Evolutionary conservation across 2,888 invertebrate genomes (phyloP), one percentile per base, ranked within the genome.

Genomic region (Cheilosia pagana): DNA sequence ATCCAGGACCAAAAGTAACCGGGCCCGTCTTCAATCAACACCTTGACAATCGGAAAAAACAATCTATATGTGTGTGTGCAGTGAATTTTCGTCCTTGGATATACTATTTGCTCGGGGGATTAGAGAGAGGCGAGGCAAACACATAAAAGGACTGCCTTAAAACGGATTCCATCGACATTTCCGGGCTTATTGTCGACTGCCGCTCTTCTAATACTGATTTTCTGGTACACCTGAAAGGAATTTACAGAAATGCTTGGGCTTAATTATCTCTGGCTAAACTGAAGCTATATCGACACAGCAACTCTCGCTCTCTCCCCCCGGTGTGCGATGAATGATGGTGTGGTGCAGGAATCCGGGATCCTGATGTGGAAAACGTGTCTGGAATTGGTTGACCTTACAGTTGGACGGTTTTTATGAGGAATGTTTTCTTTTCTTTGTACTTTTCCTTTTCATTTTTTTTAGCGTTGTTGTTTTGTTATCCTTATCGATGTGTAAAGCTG

Each of bases 361-460:
- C 72, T 78, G 82, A 83, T 83, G 82, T 83, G 78, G 68, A 83
- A 83, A 83, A 83, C 82, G 82, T 83, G 82, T 78, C 74, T 78
- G 57, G 74, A 74, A 78, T 83, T 78, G 82, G 74, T 83, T 83
- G 82, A 83, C 78, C 78, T 78, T 78, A 83, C 82, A 83, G 72
- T 74, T 74, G 82, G 74, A 60, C 63, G 82, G 63, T 50, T 82
- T 82, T 82, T 77, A 82, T 72, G 67, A 77, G 72, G 72, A 65
- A 77, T 76, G 71, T 81, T 65, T 71, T 63, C 14, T 50, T 63
- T 31, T 6, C 19, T 12, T 25, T n/a, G 48, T 70, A 48, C 52
- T 16, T 67, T 48, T 14, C 31, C 12, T 72, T 52, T 72, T 52
- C 72, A 25, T 72, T 75, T 43, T 62, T 45, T 12, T 81, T 53